Base-by-base conservation (phyloP, 37 sponge, comb jelly and placozoan species). In the Spongilla lacustris region DNA sequence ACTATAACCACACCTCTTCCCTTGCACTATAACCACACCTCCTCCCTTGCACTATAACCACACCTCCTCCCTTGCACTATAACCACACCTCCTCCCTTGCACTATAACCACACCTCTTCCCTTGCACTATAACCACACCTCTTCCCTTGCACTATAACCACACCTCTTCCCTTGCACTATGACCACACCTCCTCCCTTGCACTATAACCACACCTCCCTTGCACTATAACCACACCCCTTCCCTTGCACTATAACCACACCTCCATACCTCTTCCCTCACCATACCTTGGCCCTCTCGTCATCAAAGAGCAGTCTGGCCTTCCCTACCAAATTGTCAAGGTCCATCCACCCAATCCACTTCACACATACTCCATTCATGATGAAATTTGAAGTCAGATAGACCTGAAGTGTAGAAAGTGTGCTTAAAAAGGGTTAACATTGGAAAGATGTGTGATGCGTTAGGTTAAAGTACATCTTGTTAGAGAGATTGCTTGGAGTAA, bases 301-400 rank as follows among this genome's bases (percentile, higher is more conserved):
- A 83, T 98, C 92, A 69, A 85, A 98, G 13, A 86, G 69, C 24
- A 98, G 89, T 66, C 75, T 78, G 28, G 96, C 98, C 78, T 95
- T 92, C 4, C 98, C 98, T 36, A 50, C 86, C 69, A 98, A 82
- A 33, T 89, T 78, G 69, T 98, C 93, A 33, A 95, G 67, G 81
- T 98, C 98, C 12, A 98, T 83, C 92, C 96, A 98, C 8, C 98
- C 98, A 66, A 93, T 86, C 91, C 94, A 92, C 80, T 90, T 88
- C 21, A 98, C 93, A 86, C 98, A 98, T 48, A 98, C 98, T 38
- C 98, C 98, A 86, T 98, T 98, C 87, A 98, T 83, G 37, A 98
- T 98, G 67, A 98, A 90, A n/a, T 73, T 9, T 37, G 90, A 83
- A 9, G 77, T 23, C 49, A 98, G 69, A 66, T 93, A 81, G n/a